Conservation (phyloP, 2,888 invertebrate genomes). For the Tiliacea aurago region DNA sequence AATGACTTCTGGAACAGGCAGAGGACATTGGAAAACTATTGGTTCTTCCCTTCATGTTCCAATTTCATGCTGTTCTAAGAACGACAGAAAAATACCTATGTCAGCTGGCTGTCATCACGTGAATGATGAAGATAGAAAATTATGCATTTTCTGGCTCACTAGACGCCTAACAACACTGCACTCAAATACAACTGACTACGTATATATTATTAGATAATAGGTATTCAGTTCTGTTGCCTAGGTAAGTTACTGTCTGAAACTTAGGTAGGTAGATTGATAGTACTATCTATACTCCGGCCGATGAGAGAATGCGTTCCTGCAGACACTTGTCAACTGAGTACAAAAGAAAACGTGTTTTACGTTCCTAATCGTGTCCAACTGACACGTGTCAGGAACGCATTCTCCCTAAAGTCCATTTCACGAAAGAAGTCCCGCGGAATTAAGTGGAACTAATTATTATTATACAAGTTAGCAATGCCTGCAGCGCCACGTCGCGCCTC, state of each 20-base stretch:
- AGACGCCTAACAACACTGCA: constrained; percentile 37
- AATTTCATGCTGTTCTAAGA: neutral
- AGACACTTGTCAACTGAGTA: too few relatives aligned
- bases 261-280: neutral
- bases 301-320: too few relatives aligned
- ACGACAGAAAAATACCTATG: constrained; percentile 20
- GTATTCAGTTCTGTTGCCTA: constrained; percentile 1
- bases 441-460: too few relatives aligned
- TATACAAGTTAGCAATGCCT: too few relatives aligned
- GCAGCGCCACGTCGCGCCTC: too few relatives aligned
- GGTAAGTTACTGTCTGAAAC: neutral
- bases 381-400: too few relatives aligned
- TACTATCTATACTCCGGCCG: too few relatives aligned
- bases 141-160: constrained; percentile 36
- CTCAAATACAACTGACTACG: neutral
- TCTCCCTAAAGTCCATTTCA: too few relatives aligned
- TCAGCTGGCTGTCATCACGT: constrained; percentile 21
- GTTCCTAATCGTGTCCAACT: too few relatives aligned
- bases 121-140: constrained; percentile 18
- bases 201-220: neutral
- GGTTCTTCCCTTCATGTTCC: neutral
- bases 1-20: neutral
- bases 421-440: too few relatives aligned
- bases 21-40: neutral
- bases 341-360: too few relatives aligned